A percentile compares a stretch with the other conserved stretches of the same genome.
phyloP scores from a whole-genome alignment of 2,113 vertebrate genomes.

The Anoura caudifer region DNA sequence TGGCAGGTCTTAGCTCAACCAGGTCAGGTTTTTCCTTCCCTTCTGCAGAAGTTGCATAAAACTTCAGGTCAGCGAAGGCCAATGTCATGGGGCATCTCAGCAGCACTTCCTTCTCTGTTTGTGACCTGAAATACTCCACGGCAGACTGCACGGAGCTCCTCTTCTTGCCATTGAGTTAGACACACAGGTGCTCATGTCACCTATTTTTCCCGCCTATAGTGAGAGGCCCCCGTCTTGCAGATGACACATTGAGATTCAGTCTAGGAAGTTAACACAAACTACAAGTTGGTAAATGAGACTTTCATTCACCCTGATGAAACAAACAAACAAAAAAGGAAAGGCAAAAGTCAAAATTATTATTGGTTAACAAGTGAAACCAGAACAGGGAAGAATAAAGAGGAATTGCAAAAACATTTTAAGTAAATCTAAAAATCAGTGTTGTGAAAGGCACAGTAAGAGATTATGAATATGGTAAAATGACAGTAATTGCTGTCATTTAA shows the following conservation, averaged over 20 bases:
- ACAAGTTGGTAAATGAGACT: not conserved
- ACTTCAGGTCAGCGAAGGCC: constrained; percentile 44
- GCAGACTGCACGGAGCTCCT: not conserved
- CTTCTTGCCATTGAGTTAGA: not conserved
- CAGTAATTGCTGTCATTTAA: not conserved
- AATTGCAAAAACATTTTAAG: not conserved
- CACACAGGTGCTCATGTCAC: not conserved
- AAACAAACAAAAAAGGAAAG: not conserved
- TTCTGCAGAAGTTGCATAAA: constrained; percentile 45
- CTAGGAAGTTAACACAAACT: constrained; percentile 1
- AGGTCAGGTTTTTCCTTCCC: constrained; percentile 39
- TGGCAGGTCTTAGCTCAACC: constrained; percentile 46
- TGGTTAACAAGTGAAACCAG: not conserved
- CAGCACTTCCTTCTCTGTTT: not conserved
- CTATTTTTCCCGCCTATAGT: not conserved
- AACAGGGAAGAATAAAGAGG: not conserved
- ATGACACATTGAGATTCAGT: not conserved
- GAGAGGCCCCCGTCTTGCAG: not conserved
- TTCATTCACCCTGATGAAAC: not conserved
- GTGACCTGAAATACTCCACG: not conserved
- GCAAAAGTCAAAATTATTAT: not conserved
- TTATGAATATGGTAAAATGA: not conserved
- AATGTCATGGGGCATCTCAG: not conserved
- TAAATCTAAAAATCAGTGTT: not conserved
- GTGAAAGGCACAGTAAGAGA: not conserved